Evolutionary conservation across 2,888 invertebrate species (phyloP), one percentile per base, ranked within the genome.

Genomic region (Caenorhabditis sp.): DNA sequence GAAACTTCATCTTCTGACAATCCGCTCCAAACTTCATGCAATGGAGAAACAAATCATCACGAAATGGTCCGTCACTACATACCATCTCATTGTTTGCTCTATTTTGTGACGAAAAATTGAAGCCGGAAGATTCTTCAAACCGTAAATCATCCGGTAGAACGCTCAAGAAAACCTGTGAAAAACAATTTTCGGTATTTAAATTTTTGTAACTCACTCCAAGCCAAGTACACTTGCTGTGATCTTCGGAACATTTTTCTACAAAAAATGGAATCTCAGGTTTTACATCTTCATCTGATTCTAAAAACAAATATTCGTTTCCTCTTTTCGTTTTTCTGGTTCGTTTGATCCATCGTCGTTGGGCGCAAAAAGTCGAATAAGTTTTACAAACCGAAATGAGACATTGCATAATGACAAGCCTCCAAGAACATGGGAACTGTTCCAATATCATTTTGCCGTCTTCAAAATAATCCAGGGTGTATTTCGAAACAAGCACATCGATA

Each of bases 1-100:
- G 55, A 58, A 75, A 75, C 2, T 67, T 43, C 6, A 51, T 23
- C 21, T 75, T 75, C 37, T 75, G 75, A n/a, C 75, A 75, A 50
- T 75, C 66, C 10, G 75, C 63, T 2, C 75, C 75, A 14, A 36
- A 27, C 21, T 19, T 31, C 66, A 75, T 67, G 57, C 75, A 75
- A 31, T 70, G 62, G 19, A 67, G 50, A 57, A 62, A 75, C n/a
- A 75, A 37, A 24, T 69, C 75, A 49, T 64, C 63, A 17, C 69
- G 60, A 51, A 75, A 70, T 23, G 75, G 69, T 8, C 68, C 72
- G 49, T 65, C 64, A 24, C 62, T 6, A 31, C 10, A 6, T 31
- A 10, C 58, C 53, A 36, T 6, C n/a, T 36, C 36, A 36, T 3
- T 36, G 19, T 17, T 19, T 21, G 4, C 10, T 17, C 2, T 8